Conservation (phyloP, 2,113 vertebrate genomes). For the Pollachius pollachius region DNA sequence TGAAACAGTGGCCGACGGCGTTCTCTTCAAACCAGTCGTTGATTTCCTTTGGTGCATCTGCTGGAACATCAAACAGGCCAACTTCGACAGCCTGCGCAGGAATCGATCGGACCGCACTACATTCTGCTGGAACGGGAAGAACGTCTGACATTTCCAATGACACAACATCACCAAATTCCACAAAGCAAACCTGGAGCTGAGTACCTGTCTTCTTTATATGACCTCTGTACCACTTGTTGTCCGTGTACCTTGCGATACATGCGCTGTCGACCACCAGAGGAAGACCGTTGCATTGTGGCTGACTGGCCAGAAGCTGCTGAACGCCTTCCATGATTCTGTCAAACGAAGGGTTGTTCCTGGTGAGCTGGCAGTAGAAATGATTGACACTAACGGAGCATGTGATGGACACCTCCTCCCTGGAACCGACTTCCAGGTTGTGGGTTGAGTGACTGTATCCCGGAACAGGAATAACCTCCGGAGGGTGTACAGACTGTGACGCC, state of each 20-base stretch:
- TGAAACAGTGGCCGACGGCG: slow-evolving; percentile 67
- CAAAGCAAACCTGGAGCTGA: slow-evolving; percentile 76
- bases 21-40: slow-evolving; percentile 79
- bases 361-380: slow-evolving; percentile 85
- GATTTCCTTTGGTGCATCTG: slow-evolving; percentile 68
- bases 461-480: slow-evolving; percentile 45
- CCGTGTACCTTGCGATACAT: slow-evolving; percentile 82
- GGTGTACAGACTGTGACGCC: slow-evolving; percentile 22
- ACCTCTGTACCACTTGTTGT: slow-evolving; percentile 84
- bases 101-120: slow-evolving; percentile 63
- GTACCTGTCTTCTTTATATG: slow-evolving; percentile 65
- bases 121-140: slow-evolving; percentile 70
- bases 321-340: slow-evolving; percentile 66
- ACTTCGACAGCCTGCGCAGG: slow-evolving; percentile 86
- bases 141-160: slow-evolving; percentile 67
- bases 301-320: slow-evolving; percentile 38
- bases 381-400: slow-evolving; percentile 71
- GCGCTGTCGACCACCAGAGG: slow-evolving; percentile 48
- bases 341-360: slow-evolving; percentile 68
- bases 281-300: slow-evolving; percentile 29
- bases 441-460: slow-evolving; percentile 73
- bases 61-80: slow-evolving; percentile 74
- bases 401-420: slow-evolving; percentile 74
- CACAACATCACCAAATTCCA: slow-evolving; percentile 84
- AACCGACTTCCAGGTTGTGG: slow-evolving; percentile 76